Evolutionary conservation across 2,113 vertebrate genomes (phyloP), one percentile per base, ranked within the genome.

Genomic region (Spermophilus dauricus): DNA sequence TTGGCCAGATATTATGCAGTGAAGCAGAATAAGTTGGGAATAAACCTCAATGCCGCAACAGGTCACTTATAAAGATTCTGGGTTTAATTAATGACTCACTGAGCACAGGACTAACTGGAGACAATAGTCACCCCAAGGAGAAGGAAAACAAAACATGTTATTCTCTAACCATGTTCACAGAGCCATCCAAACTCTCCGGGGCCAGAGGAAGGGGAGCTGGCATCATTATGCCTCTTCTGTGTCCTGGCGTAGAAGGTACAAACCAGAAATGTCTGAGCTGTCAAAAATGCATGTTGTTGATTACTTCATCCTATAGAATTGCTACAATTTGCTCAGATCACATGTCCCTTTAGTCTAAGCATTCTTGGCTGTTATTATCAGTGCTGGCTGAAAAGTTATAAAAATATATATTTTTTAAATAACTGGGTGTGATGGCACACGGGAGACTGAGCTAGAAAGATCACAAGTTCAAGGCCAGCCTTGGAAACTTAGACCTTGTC

Each of bases 41-140:
- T 96, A 97, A 98, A 97, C 89, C 95, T 94, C 89, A 85, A 42
- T 11, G 34, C 89, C 34, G 51, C 98, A 98, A 98, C 86, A 97
- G 98, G 97, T 95, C 97, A 97, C 96, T 98, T 94, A 98, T 94
- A 98, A 98, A 98, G 98, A 98, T 97, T 97, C 92, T 53, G 76
- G 87, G 97, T 98, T 98, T 98, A 98, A 99, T 98, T 98, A 98
- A 98, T 98, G 96, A 98, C 96, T 98, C 97, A 92, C 96, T 98
- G 97, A 98, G 94, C 97, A 96, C 85, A 97, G 98, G 98, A 98
- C 96, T 90, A 96, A 97, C 86, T 65, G 93, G 89, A 98, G 92
- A 98, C 97, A 98, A 98, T 98, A 98, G 97, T 98, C 97, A 98
- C 97, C 97, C 97, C 95, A 96, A 99, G 94, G 96, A 98, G 97